Conservation (phyloP, 2,797 vertebrate species). For the Danionella dracula region DNA sequence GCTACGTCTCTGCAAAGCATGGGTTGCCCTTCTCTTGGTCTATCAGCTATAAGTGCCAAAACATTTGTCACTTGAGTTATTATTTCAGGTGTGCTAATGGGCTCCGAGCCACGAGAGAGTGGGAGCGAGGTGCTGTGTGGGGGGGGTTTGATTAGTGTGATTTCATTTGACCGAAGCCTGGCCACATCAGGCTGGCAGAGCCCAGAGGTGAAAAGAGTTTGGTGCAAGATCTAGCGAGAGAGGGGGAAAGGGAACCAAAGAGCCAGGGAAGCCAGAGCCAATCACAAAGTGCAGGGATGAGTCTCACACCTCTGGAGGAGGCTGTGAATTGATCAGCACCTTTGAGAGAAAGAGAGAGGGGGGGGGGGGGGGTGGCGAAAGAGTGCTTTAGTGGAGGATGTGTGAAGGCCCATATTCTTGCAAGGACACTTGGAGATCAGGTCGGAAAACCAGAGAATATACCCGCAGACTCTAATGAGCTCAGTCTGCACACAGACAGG, state of each 20-base stretch:
- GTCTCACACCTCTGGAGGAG: constrained; percentile 69
- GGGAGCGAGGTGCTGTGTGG: constrained; percentile 10
- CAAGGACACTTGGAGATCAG: constrained; percentile 55
- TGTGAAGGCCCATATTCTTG: constrained; percentile 66
- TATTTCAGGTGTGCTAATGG: constrained; percentile 80
- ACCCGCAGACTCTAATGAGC: constrained; percentile 56
- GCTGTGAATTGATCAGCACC: constrained; percentile 80
- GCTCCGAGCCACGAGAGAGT: constrained; percentile 57
- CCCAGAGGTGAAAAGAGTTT: constrained; percentile 45
- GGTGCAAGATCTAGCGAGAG: constrained; percentile 33
- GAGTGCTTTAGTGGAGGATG: constrained; percentile 51
- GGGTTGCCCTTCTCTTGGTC: constrained; percentile 41
- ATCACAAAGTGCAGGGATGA: constrained; percentile 51
- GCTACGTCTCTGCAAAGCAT: constrained; percentile 42
- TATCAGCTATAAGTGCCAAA: constrained; percentile 45
- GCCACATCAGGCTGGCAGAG: constrained; percentile 33
- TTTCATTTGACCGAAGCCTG: constrained; percentile 41
- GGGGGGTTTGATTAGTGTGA: constrained; percentile 40
- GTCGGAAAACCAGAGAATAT: constrained; percentile 48
- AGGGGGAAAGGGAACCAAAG: constrained; percentile 30
- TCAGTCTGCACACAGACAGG: constrained; percentile 27
- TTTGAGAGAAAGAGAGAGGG: constrained; percentile 55
- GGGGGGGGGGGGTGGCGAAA: constrained; percentile 23
- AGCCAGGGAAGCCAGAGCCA: constrained; percentile 45
- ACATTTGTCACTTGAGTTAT: constrained; percentile 64